phyloP scores from a whole-genome alignment of 2,797 vertebrate genomes.

The Eospalax fontanierii region DNA sequence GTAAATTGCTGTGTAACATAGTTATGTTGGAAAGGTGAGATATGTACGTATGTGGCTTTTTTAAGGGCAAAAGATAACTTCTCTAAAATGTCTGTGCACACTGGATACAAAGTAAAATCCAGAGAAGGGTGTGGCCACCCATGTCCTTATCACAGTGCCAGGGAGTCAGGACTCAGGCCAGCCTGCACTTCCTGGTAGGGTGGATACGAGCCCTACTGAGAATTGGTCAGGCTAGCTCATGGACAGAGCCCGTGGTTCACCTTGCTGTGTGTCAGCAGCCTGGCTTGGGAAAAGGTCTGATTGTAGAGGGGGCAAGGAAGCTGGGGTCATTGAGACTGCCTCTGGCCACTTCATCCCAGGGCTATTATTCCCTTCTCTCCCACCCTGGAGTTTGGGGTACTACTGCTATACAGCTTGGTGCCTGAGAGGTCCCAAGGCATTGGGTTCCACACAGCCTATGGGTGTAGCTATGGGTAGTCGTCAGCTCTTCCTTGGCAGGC shows the following conservation, averaged over 20 bases:
- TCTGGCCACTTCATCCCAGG: not conserved
- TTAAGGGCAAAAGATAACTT: conserved; percentile 32
- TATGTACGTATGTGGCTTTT: not conserved
- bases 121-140: conserved; percentile 51
- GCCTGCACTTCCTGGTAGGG: conserved; percentile 71
- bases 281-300: not conserved
- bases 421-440: not conserved
- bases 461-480: not conserved
- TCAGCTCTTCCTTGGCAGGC: not conserved
- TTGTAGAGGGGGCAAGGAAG: not conserved
- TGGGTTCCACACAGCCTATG: not conserved
- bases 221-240: not conserved
- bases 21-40: not conserved
- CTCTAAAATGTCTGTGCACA: not conserved
- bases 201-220: conserved; percentile 70
- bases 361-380: not conserved
- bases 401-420: not conserved
- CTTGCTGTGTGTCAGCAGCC: not conserved
- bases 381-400: not conserved
- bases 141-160: conserved; percentile 2
- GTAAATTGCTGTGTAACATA: not conserved
- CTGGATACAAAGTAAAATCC: conserved; percentile 14
- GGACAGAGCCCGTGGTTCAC: not conserved
- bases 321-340: not conserved
- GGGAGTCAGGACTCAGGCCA: not conserved